Base-by-base conservation (phyloP, 2,888 invertebrate genomes). In the Caenorhabditis zanzibari region DNA sequence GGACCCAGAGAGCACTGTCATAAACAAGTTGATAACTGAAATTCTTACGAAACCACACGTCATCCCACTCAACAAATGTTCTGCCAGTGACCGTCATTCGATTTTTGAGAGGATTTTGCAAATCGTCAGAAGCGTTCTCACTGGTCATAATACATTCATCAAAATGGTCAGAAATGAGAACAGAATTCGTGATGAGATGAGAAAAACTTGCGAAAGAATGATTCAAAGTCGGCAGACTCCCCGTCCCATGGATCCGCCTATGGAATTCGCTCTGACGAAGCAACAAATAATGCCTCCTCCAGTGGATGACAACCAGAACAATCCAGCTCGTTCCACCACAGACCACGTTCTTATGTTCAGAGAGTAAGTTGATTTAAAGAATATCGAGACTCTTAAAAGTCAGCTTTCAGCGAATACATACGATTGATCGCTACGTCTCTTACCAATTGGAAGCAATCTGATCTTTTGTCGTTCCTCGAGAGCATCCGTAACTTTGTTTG, bases 91-190 rank as follows among this genome's bases (percentile, higher is more conserved):
- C 38, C 80, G 84, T 24, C 84, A 84, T 54, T 24, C 80, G 12
- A 84, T 84, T 47, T 81, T 76, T 7, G 84, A 84, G 44, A 38
- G 84, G n/a, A 56, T 66, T 54, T 32, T 84, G 24, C 84, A 84
- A 41, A 81, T 84, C 28, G 22, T 84, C 41, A 52, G 80, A 61
- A 58, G 47, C 32, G 56, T 74, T 6, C 69, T 66, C 38, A 61
- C 66, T 26, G 72, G 54, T 5, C 52, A 58, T 12, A 73, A 68
- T 35, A 56, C 47, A 0, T 59, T 73, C 49, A 22, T 56, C 16
- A 80, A 76, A 59, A 66, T 63, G 61, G 52, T 81, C 22, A 14
- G 16, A 3, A 81, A 84, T 19, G 84, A 84, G 38, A n/a, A 12
- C 10, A 19, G 41, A 12, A 44, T 76, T 10, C 75, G 73, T n/a